Percentiles rank a stretch among this genome's conserved stretches.
phyloP scores from a whole-genome alignment of 1,140 invertebrate genomes.

The Bombus sylvicola region DNA sequence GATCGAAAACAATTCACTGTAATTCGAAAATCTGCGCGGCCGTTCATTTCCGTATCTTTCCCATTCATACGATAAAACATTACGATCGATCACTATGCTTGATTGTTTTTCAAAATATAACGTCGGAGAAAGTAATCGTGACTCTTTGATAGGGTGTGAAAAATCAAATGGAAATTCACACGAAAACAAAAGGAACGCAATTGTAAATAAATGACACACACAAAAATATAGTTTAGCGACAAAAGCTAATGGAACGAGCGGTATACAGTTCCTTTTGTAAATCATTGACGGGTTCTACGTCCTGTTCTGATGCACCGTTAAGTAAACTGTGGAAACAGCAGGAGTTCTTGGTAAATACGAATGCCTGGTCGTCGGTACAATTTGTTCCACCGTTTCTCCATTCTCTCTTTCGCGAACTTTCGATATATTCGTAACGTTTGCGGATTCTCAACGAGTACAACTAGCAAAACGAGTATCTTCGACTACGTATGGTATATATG shows the following conservation, averaged over 20 bases:
- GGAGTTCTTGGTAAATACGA: slow-evolving; percentile 47
- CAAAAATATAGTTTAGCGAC: not conserved
- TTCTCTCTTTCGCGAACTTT: not conserved
- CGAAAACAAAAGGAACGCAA: not conserved
- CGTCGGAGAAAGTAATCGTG: not conserved
- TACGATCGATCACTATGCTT: not conserved
- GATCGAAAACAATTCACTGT: not conserved
- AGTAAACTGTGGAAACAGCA: slow-evolving; percentile 33
- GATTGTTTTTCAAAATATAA: not conserved
- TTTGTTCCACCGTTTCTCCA: not conserved
- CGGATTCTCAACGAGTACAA: not conserved
- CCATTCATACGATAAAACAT: not conserved
- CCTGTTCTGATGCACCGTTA: slow-evolving; percentile 23
- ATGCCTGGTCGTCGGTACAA: not conserved
- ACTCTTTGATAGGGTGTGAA: not conserved
- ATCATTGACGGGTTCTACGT: not conserved
- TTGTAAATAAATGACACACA: not conserved
- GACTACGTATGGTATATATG: not conserved
- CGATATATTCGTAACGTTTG: slow-evolving; percentile 26
- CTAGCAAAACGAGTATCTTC: not conserved
- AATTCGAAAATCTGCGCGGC: not conserved
- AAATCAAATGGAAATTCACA: not conserved
- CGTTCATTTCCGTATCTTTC: not conserved
- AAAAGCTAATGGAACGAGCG: not conserved
- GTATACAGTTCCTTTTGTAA: not conserved